Conservation (phyloP, 2,888 invertebrate species). For the Pegoplata infirma region DNA sequence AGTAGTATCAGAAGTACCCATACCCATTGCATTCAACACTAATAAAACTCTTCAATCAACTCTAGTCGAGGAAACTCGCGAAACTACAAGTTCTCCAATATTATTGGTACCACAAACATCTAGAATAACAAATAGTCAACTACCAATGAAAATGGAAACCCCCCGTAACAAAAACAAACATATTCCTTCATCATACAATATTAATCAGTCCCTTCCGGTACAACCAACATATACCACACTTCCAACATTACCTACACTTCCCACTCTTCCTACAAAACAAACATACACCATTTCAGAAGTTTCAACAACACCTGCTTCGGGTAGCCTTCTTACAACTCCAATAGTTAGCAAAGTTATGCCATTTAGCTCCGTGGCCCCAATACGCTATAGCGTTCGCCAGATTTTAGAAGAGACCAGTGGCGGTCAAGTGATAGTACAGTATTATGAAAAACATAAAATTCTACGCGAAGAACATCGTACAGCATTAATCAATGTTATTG, state of each 20-base stretch:
- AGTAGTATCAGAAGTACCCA: not conserved
- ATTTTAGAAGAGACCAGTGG: constrained; percentile 51
- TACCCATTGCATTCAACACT: too few relatives aligned
- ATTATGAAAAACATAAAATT: constrained; percentile 54
- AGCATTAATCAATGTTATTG: constrained; percentile 47
- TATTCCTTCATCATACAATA: too few relatives aligned
- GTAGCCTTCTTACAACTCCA: too few relatives aligned
- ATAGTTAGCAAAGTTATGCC: too few relatives aligned
- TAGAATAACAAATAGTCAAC: not conserved
- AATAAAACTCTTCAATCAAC: not conserved
- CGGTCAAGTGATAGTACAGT: constrained; percentile 45
- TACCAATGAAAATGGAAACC: not conserved
- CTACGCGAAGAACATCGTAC: constrained; percentile 55
- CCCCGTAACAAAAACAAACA: too few relatives aligned
- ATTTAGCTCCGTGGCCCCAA: too few relatives aligned
- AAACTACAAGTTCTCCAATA: not conserved
- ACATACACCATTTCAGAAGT: not conserved
- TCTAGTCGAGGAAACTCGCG: not conserved
- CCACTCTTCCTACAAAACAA: constrained; percentile 20
- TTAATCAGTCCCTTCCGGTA: too few relatives aligned
- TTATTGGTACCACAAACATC: not conserved
- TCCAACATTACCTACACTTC: not conserved
- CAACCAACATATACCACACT: too few relatives aligned
- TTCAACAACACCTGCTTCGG: not conserved
- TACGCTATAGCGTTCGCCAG: constrained; percentile 37